Conservation (phyloP, 2,888 invertebrate genomes). For the Leptinotarsa tumamoca region DNA sequence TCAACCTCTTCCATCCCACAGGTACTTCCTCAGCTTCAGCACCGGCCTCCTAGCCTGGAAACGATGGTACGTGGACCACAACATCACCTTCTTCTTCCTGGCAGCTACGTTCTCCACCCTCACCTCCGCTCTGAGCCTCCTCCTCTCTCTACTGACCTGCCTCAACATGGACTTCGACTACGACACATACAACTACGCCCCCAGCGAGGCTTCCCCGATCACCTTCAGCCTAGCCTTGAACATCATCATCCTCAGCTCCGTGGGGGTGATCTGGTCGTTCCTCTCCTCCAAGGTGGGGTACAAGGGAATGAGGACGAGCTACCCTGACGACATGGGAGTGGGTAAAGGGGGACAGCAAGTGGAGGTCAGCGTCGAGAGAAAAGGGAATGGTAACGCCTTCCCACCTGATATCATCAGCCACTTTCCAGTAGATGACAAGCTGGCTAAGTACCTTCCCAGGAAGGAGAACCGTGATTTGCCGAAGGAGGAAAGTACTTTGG, state of each 20-base stretch:
- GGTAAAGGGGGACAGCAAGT: slow-evolving; percentile 68
- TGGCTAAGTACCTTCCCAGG: slow-evolving; percentile 68
- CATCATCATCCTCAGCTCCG: slow-evolving; percentile 71
- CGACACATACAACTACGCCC: slow-evolving; percentile 40
- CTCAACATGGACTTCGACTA: slow-evolving; percentile 44
- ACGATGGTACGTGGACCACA: slow-evolving; percentile 76
- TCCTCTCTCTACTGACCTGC: slow-evolving; percentile 49
- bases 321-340: slow-evolving; percentile 69
- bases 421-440: slow-evolving; percentile 68
- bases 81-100: slow-evolving; percentile 74
- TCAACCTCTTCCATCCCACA: background rate
- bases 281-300: slow-evolving; percentile 72
- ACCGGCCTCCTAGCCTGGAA: slow-evolving; percentile 74
- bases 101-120: slow-evolving; percentile 70
- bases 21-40: slow-evolving; percentile 68
- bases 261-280: slow-evolving; percentile 73
- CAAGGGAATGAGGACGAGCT: slow-evolving; percentile 73
- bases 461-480: slow-evolving; percentile 59
- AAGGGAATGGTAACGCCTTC: slow-evolving; percentile 68
- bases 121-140: slow-evolving; percentile 65
- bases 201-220: slow-evolving; percentile 35
- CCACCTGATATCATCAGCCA: slow-evolving; percentile 71
- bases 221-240: slow-evolving; percentile 63
- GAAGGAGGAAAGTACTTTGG: slow-evolving; percentile 64
- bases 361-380: slow-evolving; percentile 70